A percentile compares a stretch with the other conserved stretches of the same genome.
Conservation (phyloP, 2,888 invertebrate genomes). For the Caenorhabditis panamensis region DNA sequence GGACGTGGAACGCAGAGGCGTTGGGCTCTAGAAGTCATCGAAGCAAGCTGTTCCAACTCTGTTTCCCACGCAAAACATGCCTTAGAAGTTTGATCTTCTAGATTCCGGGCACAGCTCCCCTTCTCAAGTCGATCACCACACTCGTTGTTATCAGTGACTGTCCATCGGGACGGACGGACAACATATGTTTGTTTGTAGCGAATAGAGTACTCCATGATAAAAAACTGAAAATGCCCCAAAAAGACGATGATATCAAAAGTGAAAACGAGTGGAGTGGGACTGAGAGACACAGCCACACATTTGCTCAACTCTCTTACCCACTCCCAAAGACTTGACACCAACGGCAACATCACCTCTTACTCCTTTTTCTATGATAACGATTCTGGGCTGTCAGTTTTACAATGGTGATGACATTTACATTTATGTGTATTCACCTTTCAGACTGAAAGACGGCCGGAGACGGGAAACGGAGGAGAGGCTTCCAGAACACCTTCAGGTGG, state of each 20-base stretch:
- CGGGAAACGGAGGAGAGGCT: background rate
- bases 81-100: background rate
- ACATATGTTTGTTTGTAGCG: conserved; percentile 26
- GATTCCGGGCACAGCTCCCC: background rate
- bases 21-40: too few relatives aligned
- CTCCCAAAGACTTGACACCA: conserved; percentile 2
- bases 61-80: too few relatives aligned
- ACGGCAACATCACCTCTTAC: background rate
- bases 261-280: background rate
- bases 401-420: conserved; percentile 8
- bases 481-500: conserved; percentile 9
- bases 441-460: conserved; percentile 4
- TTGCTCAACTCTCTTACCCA: background rate
- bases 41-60: background rate
- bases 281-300: background rate
- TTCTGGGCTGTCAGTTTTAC: background rate
- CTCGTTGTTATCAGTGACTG: conserved; percentile 14
- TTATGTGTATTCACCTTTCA: background rate
- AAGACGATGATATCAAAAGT: conserved; percentile 25
- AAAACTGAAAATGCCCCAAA: background rate
- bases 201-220: conserved; percentile 17
- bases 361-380: background rate
- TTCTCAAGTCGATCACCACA: background rate
- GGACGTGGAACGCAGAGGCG: background rate
- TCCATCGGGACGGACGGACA: conserved; percentile 1